Percentiles rank a stretch among this genome's conserved stretches.
Evolutionary conservation across 2,888 invertebrate genomes (phyloP).

Genomic region (Ectobius pallidus): DNA sequence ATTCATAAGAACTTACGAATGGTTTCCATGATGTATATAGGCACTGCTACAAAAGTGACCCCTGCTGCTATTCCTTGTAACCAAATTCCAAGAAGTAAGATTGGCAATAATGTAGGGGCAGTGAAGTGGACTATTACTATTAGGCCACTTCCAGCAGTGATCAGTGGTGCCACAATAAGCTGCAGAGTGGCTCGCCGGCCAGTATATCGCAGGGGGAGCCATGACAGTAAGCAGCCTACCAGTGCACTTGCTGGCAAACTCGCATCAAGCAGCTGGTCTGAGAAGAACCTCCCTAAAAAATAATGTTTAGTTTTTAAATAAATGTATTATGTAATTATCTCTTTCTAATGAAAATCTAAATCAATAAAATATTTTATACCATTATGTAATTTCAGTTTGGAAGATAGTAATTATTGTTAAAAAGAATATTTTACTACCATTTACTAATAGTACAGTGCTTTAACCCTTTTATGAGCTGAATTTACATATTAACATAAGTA

Average conservation of each 20-base stretch:
- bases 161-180: constrained; percentile 3
- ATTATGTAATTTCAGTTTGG: not conserved
- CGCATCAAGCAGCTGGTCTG: not conserved
- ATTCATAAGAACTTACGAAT: not conserved
- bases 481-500: too few species aligned
- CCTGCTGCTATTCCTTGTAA: not conserved
- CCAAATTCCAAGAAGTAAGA: not conserved
- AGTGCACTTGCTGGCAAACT: not conserved
- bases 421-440: not conserved
- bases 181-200: not conserved
- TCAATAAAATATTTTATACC: not conserved
- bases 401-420: not conserved
- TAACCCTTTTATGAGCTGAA: too few species aligned
- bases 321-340: not conserved
- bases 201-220: not conserved
- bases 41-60: not conserved
- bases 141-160: not conserved
- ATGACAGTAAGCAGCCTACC: not conserved
- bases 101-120: not conserved
- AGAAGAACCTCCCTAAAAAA: too few species aligned
- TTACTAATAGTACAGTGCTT: too few species aligned
- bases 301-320: not conserved
- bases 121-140: not conserved
- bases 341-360: not conserved
- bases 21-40: not conserved